A percentile compares a stretch with the other conserved stretches of the same genome.
phyloP scores from a whole-genome alignment of 1,140 invertebrate species.

The Euura saliciscinereae region DNA sequence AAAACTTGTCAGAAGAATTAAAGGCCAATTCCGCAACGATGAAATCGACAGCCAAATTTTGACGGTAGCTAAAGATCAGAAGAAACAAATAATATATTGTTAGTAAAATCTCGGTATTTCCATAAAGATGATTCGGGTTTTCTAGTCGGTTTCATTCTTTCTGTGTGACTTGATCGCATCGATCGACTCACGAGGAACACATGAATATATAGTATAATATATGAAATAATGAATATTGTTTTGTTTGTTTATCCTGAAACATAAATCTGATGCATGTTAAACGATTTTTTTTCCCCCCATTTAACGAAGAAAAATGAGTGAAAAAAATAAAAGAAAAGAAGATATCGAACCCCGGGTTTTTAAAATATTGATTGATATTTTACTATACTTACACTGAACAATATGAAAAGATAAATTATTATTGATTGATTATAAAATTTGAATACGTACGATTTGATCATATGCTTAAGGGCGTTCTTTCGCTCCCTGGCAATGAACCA shows the following conservation, averaged over 20 bases:
- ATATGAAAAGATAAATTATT: slow-evolving; percentile 1
- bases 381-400: background rate
- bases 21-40: slow-evolving; percentile 87
- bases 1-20: slow-evolving; percentile 78
- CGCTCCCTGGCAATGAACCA: slow-evolving; percentile 95
- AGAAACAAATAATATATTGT: slow-evolving; percentile 43
- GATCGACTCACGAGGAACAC: no score
- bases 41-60: slow-evolving; percentile 84
- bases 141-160: no score
- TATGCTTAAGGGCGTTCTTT: slow-evolving; percentile 85
- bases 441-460: slow-evolving; percentile 96
- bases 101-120: no score
- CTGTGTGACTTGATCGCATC: no score
- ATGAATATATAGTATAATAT: no score
- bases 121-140: background rate
- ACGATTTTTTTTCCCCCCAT: slow-evolving; percentile 9
- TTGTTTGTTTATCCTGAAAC: slow-evolving; percentile 50
- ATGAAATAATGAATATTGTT: no score
- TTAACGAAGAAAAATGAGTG: slow-evolving; percentile 6
- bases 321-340: slow-evolving; percentile 26
- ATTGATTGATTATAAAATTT: slow-evolving; percentile 3
- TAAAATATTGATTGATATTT: background rate
- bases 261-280: slow-evolving; percentile 44
- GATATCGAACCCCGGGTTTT: slow-evolving; percentile 15
- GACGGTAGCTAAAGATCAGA: slow-evolving; percentile 88